phyloP scores from a whole-genome alignment of 2,113 vertebrate species.

The Amblyornis subalaris region DNA sequence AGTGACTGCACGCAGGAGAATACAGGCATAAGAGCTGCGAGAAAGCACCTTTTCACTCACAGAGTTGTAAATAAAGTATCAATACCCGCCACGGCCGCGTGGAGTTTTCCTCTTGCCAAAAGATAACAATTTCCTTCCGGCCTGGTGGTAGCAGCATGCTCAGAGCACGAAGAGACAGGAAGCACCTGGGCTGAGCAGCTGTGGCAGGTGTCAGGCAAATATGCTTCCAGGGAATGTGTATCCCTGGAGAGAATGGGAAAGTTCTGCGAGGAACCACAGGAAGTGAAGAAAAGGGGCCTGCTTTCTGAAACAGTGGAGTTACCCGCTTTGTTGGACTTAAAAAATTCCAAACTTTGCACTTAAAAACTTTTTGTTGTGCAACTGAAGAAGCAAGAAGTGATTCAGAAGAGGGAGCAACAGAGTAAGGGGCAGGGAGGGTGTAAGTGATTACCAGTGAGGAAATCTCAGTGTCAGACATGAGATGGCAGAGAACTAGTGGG shows the following conservation, averaged over 20 bases:
- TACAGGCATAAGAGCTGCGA: fast-evolving
- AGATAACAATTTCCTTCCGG: neutral
- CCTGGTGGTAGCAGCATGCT: neutral
- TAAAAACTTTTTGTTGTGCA: neutral
- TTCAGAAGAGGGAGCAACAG: neutral
- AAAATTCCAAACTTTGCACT: neutral
- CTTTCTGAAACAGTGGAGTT: neutral
- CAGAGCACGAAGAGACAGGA: fast-evolving
- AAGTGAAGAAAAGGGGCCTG: fast-evolving
- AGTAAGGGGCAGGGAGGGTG: neutral
- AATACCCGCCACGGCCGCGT: neutral
- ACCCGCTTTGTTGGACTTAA: neutral
- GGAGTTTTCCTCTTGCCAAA: too few relatives aligned
- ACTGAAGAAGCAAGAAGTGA: neutral
- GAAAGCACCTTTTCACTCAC: fast-evolving
- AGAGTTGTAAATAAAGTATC: neutral
- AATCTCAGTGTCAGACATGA: neutral
- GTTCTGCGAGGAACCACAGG: neutral
- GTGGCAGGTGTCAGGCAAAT: fast-evolving
- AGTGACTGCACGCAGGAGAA: fast-evolving
- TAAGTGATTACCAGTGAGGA: neutral
- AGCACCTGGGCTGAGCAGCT: neutral
- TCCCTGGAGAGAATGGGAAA: fast-evolving
- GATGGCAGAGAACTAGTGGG: neutral
- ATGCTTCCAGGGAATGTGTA: fast-evolving